Evolutionary conservation across 2,888 invertebrate genomes (phyloP).

Genomic region (Cheilosia impressa): DNA sequence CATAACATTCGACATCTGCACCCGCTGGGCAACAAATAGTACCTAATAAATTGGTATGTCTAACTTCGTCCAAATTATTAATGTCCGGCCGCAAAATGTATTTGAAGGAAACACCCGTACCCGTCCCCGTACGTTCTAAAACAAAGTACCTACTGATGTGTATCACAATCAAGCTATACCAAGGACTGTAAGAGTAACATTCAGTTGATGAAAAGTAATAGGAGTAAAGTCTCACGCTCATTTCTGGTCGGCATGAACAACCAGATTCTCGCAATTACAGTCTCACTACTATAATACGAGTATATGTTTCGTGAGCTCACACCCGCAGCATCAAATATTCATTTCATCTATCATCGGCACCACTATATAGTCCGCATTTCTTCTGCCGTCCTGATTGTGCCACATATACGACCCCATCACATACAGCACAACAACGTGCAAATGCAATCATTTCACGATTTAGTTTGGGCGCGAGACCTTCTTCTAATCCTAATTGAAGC

Average conservation of each 20-base stretch:
- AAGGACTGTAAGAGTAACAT: conserved; percentile 10
- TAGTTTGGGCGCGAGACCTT: conserved; percentile 60
- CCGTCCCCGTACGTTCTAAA: neutral
- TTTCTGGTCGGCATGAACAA: conserved; percentile 39
- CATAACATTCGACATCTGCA: too few relatives aligned
- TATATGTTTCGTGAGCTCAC: neutral
- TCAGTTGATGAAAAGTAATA: conserved; percentile 42
- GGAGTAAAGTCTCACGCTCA: conserved; percentile 41
- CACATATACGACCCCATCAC: conserved; percentile 39
- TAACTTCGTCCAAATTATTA: too few relatives aligned
- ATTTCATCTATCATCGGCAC: conserved; percentile 59
- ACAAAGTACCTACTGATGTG: neutral
- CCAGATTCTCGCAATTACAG: conserved; percentile 41
- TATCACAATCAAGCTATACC: conserved; percentile 41
- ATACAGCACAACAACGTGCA: conserved; percentile 76
- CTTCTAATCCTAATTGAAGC: conserved; percentile 82
- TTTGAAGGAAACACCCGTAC: neutral
- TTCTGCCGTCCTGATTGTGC: conserved; percentile 35
- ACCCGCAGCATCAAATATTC: conserved; percentile 52
- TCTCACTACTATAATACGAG: neutral
- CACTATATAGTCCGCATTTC: neutral
- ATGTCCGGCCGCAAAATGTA: too few relatives aligned
- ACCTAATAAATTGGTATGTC: too few relatives aligned
- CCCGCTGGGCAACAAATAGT: too few relatives aligned
- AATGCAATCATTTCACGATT: conserved; percentile 79